These are phyloP conservation scores for Empis stercorea DNA, from an alignment of 2,888 invertebrate genomes.

Conservation along the genomic window DNA sequence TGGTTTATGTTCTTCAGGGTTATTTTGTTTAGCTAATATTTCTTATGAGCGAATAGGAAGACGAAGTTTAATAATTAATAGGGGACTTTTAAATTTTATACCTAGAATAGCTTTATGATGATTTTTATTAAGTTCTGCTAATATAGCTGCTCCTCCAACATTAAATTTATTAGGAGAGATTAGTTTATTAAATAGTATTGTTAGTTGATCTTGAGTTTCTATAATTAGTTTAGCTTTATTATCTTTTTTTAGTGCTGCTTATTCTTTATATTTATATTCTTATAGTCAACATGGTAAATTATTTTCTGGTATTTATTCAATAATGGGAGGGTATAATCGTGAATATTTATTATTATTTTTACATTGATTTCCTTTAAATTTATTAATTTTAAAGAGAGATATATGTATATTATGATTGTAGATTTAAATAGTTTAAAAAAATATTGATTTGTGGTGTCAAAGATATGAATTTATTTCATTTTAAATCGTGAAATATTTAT, in stretches of 20 bases:
- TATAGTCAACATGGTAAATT: constrained; percentile 47
- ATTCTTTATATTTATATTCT: constrained; percentile 51
- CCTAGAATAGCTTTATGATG: constrained; percentile 47
- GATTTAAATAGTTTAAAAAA: constrained; percentile 51
- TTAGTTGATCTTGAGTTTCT: constrained; percentile 39
- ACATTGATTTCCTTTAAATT: constrained; percentile 51
- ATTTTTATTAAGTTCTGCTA: constrained; percentile 49
- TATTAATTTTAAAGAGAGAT: constrained; percentile 45
- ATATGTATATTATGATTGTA: constrained; percentile 39
- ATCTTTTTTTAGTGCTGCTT: constrained; percentile 51
- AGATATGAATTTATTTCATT: constrained; percentile 40
- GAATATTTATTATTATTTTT: constrained; percentile 48
- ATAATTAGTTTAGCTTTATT: constrained; percentile 43
- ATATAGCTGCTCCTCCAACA: constrained; percentile 54
- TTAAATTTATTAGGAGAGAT: constrained; percentile 56
- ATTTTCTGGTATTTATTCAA: constrained; percentile 39
- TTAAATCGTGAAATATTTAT: constrained; percentile 40
- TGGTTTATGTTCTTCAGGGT: constrained; percentile 51
- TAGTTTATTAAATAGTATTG: constrained; percentile 46
- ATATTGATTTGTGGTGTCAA: constrained; percentile 55
- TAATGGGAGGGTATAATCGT: constrained; percentile 38
- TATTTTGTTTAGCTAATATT: constrained; percentile 54
- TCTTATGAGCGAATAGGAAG: constrained; percentile 46
- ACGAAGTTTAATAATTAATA: constrained; percentile 50
- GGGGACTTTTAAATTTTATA: constrained; percentile 46